phyloP scores from a whole-genome alignment of 1,140 invertebrate species.

The Asbolus verrucosus region DNA sequence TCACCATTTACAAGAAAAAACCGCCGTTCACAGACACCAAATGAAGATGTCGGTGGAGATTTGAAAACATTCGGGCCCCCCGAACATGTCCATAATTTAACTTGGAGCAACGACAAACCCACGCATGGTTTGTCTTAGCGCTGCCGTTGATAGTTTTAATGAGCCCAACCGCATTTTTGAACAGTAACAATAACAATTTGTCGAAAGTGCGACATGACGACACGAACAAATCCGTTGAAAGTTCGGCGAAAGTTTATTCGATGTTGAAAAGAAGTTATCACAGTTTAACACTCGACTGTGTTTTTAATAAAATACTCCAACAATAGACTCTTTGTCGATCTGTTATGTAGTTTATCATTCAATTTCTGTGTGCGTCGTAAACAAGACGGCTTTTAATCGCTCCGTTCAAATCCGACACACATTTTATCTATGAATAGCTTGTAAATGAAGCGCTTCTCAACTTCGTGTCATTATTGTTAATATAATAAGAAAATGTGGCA shows the following conservation, averaged over 20 bases:
- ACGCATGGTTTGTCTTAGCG: constrained; percentile 8
- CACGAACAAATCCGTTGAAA: constrained; percentile 3
- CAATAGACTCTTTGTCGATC: constrained; percentile 17
- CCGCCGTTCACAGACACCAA: no score
- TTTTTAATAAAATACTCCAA: constrained; percentile 33
- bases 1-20: not conserved
- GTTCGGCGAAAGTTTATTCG: not conserved
- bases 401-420: constrained; percentile 18
- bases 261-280: constrained; percentile 24
- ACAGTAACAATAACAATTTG: constrained; percentile 36
- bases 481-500: not conserved
- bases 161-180: constrained; percentile 2
- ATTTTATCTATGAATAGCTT: constrained; percentile 35
- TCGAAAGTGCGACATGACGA: not conserved
- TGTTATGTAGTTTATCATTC: constrained; percentile 32
- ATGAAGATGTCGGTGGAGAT: no score
- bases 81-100: not conserved
- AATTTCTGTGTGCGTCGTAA: constrained; percentile 30
- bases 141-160: constrained; percentile 24
- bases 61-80: not conserved
- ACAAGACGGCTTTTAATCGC: constrained; percentile 33
- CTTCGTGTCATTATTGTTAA: constrained; percentile 1
- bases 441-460: constrained; percentile 16
- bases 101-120: no score
- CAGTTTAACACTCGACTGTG: constrained; percentile 22